Evolutionary conservation across 1,140 invertebrate genomes (phyloP).

Genomic region (Philotrypesis tridentata): DNA sequence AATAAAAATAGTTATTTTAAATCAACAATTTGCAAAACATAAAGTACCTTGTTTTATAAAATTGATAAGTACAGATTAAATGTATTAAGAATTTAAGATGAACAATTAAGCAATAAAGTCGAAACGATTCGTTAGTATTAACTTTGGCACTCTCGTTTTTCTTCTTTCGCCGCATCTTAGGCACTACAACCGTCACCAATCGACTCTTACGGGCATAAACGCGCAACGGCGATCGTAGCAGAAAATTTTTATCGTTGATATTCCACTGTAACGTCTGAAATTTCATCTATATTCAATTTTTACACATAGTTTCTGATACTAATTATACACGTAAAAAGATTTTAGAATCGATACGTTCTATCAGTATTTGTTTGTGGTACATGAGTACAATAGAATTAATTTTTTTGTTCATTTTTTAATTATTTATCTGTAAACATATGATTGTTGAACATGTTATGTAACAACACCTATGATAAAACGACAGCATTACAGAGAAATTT

Average conservation of each 20-base stretch:
- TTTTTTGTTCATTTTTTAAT: background rate
- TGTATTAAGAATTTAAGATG: conserved; percentile 1
- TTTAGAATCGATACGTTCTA: background rate
- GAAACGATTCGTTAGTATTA: conserved; percentile 36
- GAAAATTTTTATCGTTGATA: conserved; percentile 35
- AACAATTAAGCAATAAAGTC: conserved; percentile 31
- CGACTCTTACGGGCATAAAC: background rate
- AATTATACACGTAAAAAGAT: conserved; percentile 2
- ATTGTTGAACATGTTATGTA: conserved; percentile 16
- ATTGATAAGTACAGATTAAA: background rate
- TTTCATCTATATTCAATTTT: conserved; percentile 2
- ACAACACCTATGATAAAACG: conserved; percentile 34
- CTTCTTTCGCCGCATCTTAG: conserved; percentile 31
- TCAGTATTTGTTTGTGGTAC: conserved; percentile 4
- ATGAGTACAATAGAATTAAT: background rate
- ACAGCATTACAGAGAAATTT: conserved; percentile 41
- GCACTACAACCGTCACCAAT: conserved; percentile 33
- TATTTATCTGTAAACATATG: background rate
- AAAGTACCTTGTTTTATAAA: background rate
- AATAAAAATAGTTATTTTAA: background rate
- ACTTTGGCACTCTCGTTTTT: conserved; percentile 48
- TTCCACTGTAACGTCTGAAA: conserved; percentile 38
- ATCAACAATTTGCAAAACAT: background rate
- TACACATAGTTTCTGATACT: background rate
- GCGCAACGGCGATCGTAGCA: conserved; percentile 22